Percentiles rank a stretch among this genome's conserved stretches.
Evolutionary conservation across 2,888 invertebrate genomes (phyloP).

Genomic region (Ditylenchus weischeri): DNA sequence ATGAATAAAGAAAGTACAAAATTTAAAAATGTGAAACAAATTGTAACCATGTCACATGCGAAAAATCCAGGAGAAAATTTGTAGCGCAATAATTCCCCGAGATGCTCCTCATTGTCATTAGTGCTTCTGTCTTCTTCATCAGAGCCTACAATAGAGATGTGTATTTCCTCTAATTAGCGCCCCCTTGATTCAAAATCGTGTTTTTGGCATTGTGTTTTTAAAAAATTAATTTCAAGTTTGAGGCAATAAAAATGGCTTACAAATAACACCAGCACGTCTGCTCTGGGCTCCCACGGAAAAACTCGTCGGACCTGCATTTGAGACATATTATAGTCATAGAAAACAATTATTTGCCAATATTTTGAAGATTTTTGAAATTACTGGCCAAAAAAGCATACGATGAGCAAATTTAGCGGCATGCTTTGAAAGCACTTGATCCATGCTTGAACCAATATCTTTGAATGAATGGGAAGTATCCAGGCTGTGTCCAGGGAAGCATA

Average conservation of each 20-base stretch:
- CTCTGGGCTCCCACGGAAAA: not conserved
- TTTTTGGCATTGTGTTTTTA: no score
- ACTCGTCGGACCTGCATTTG: not conserved
- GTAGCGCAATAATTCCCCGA: constrained; percentile 30
- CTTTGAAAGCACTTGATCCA: not conserved
- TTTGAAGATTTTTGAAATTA: no score
- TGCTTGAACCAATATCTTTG: not conserved
- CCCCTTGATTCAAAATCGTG: no score
- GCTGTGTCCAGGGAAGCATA: not conserved
- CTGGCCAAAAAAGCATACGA: not conserved
- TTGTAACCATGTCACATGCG: constrained; percentile 68
- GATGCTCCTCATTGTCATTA: constrained; percentile 12
- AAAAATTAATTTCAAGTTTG: not conserved
- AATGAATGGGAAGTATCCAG: not conserved
- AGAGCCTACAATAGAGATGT: constrained; percentile 7
- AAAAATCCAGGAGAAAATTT: constrained; percentile 70
- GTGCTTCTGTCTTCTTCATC: constrained; percentile 23
- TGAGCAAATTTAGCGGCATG: constrained; percentile 11
- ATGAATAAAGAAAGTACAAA: not conserved
- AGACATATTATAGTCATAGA: no score
- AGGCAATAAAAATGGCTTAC: not conserved
- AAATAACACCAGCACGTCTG: not conserved
- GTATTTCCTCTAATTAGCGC: no score
- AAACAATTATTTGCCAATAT: no score
- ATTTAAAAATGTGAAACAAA: no score